Conservation (phyloP, 2,888 invertebrate species). For the Acleris cristana region DNA sequence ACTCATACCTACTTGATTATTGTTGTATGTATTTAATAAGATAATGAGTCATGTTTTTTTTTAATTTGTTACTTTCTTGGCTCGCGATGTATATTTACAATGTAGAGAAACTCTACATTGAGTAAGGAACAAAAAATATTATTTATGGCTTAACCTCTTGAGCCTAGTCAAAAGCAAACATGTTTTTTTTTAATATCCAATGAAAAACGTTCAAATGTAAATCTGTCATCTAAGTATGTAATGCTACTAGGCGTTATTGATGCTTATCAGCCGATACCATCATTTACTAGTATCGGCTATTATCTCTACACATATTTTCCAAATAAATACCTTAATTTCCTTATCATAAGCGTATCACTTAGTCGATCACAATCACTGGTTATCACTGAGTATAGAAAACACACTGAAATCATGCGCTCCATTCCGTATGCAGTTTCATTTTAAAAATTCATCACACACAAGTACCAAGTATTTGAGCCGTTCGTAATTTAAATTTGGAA, state of each 20-base stretch:
- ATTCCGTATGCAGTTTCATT: slow-evolving; percentile 77
- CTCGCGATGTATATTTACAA: not conserved
- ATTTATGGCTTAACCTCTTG: not conserved
- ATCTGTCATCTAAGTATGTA: slow-evolving; percentile 4
- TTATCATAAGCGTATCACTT: slow-evolving; percentile 70
- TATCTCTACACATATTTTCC: slow-evolving; percentile 26
- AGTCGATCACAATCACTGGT: slow-evolving; percentile 78
- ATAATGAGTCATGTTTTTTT: not conserved
- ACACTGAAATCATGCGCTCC: slow-evolving; percentile 80
- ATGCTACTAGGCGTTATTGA: slow-evolving; percentile 18
- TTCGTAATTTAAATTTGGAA: slow-evolving; percentile 37
- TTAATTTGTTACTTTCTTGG: not conserved
- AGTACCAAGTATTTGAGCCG: slow-evolving; percentile 54
- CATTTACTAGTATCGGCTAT: slow-evolving; percentile 12
- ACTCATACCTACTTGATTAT: not conserved
- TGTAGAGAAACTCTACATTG: not conserved
- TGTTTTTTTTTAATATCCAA: not conserved
- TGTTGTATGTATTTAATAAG: not conserved
- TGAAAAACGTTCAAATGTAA: not conserved
- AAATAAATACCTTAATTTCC: slow-evolving; percentile 72
- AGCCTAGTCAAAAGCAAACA: not conserved
- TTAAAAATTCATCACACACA: slow-evolving; percentile 68
- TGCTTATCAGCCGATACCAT: slow-evolving; percentile 28
- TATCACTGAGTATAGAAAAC: slow-evolving; percentile 76
- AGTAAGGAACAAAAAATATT: not conserved